phyloP scores from a whole-genome alignment of 2,113 vertebrate species.

The mouse (Mus musculus) region GRCm39 chr7:69385501-69386000 shows the following conservation, averaged over 20 bases:
- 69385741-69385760: not conserved
- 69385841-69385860: not conserved
- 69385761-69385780: not conserved
- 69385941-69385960: not conserved
- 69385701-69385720: not conserved
- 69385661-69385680: not conserved
- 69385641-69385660: not conserved
- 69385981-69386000: not conserved
- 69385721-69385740: not conserved
- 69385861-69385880: not conserved
- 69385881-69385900: not conserved
- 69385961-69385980: not conserved
- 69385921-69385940: not conserved
- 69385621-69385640: not conserved
- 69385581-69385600: not conserved
- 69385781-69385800: not conserved
- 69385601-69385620: not conserved
- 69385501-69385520: not conserved
- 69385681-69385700: not conserved
- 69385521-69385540: not conserved
- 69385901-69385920: not conserved
- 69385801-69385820: not conserved
- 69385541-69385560: not conserved
- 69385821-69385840: not conserved
- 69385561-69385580: not conserved